Percentiles rank a stretch among this genome's conserved stretches.
Conservation (phyloP, 2,797 vertebrate genomes). For the Acanthopagrus latus region DNA sequence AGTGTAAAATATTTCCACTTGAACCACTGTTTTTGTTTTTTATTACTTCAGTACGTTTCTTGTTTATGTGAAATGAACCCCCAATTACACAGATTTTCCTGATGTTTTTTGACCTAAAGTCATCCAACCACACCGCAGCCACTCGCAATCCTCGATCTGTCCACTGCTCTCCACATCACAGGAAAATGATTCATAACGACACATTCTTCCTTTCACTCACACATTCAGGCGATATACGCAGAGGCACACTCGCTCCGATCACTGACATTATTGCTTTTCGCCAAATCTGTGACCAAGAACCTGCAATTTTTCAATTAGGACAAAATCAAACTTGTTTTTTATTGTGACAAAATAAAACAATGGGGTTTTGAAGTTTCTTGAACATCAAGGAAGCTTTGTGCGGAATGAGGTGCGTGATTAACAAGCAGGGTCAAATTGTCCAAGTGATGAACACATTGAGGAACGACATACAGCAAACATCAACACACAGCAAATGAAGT, state of each 20-base stretch:
- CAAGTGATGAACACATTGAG: slow-evolving; percentile 1
- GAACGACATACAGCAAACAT: too few relatives aligned
- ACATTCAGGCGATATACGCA: background rate
- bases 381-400: slow-evolving; percentile 5
- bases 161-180: slow-evolving; percentile 20
- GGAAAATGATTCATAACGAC: background rate
- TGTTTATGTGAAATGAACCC: too few relatives aligned
- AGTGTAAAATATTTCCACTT: too few relatives aligned
- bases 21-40: background rate
- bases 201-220: slow-evolving; percentile 11
- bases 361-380: slow-evolving; percentile 3
- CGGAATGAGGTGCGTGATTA: slow-evolving; percentile 8
- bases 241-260: slow-evolving; percentile 14
- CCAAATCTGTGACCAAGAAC: slow-evolving; percentile 20
- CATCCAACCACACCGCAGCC: background rate
- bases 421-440: background rate
- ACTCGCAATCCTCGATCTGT: background rate
- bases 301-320: slow-evolving; percentile 32
- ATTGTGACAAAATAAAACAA: slow-evolving; percentile 29
- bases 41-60: too few relatives aligned
- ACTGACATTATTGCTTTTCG: background rate
- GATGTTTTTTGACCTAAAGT: slow-evolving; percentile 10
- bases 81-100: too few relatives aligned
- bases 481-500: background rate
- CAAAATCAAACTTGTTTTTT: slow-evolving; percentile 30